Evolutionary conservation across 1,140 invertebrate species (phyloP), one percentile per base, ranked within the genome.

Genomic region (Drepana arcuata): DNA sequence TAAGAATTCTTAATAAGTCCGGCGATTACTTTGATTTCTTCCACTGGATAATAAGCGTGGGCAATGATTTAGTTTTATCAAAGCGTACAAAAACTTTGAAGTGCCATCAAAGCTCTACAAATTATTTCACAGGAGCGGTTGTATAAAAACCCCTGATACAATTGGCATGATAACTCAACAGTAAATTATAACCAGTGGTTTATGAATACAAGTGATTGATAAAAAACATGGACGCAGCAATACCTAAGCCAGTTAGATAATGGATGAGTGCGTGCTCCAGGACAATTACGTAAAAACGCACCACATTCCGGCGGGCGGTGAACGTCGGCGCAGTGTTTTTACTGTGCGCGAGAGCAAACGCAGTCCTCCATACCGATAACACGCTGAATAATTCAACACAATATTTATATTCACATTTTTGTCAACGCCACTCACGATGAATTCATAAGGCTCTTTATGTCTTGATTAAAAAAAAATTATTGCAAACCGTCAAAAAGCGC

Each of bases 361-460:
- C 24, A 32, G 35, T 60, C 68, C 52, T 69, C 78, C 74, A 77
- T 77, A 72, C 74, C 71, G 73, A 78, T 77, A 56, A 57, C 70
- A 78, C 78, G 71, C 78, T 82, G 78, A 79, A 82, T 82, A 58
- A 82, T 82, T 82, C 78, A 82, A 65, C 51, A 58, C 64, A 75
- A 72, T 79, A 70, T 72, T 74, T 79, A 82, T 79, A 79, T 75
- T 82, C 73, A 73, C 78, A 78, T 82, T 82, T 78, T 82, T 78
- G 62, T 74, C 72, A 78, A 78, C 72, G 71, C 73, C 71, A 66
- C 79, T 73, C 70, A 66, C 48, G 55, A 73, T 74, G 68, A 74
- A 78, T 75, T 78, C 73, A 79, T 79, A 75, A 67, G 60, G 59
- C 60, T 72, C 74, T 79, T 78, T 82, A 78, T 78, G 74, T 79